Evolutionary conservation across 2,113 vertebrate genomes (phyloP), one percentile per base, ranked within the genome.

Genomic region (Hassar affinis): DNA sequence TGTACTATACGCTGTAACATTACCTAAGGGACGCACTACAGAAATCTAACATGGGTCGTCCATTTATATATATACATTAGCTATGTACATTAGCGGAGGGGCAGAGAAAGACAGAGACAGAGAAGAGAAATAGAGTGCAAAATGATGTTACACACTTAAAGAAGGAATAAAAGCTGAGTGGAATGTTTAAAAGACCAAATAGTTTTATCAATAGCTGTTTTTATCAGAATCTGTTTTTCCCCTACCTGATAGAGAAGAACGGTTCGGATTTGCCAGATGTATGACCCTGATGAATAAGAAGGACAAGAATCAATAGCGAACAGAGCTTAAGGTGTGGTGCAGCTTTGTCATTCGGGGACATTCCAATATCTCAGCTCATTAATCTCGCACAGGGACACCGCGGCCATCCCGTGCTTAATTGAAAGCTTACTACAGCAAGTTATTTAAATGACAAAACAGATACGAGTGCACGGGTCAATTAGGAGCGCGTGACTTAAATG

Each of bases 341-440:
- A 87, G 92, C 92, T 94, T 94, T 94, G 93, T 94, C 93, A 94
- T 94, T 92, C 92, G 88, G 88, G 90, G 90, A 91, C 93, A 93
- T 90, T 94, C 92, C 92, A 92, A 94, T 94, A 94, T 93, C 92
- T 91, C 86, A 87, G 92, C 89, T 92, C 93, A 94, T 94, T 92
- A 92, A 94, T 94, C 94, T 93, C 90, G 92, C 84, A 87, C 90
- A 87, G 89, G 72, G 91, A 91, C 91, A 89, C 91, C 87, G 87
- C 91, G 89, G 89, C 83, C 88, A 90, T 89, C 90, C 92, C 88
- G 76, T 85, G 89, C 91, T 93, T 94, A 94, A 94, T 94, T 94
- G 93, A 94, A 93, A 93, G 92, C 93, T 93, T 90, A 91, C 90
- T 84, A 92, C 93, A 91, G 92, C 91, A 93, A 93, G 93, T 93